Base-by-base conservation (phyloP, 2,113 vertebrate species). In the Amphiprion ocellaris region DNA sequence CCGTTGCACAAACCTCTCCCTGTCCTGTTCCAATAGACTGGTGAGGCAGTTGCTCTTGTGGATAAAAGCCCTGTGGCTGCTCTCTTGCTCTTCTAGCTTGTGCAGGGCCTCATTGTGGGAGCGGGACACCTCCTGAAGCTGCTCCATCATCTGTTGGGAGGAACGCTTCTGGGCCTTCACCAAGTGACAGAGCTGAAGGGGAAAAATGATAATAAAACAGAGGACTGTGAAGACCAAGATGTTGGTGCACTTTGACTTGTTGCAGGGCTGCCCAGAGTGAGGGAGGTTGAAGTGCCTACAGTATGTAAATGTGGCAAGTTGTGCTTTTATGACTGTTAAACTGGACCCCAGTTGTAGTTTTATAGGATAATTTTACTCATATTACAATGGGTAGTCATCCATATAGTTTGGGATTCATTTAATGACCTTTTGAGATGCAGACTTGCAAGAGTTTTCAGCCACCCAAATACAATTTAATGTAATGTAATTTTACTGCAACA, bases 21-120 rank as follows among this genome's bases (percentile, higher is more conserved):
- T 92, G 90, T 98, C 96, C 87, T 96, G 95, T 92, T 96, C 95
- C 87, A 97, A 85, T 83, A 96, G 87, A 69, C 91, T 87, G 82
- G 94, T 95, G 69, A 97, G 96, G 81, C 95, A 92, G 65, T 96
- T 94, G 6, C 92, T 97, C 92, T 94, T 95, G 54, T 95, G 91
- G 92, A 95, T 92, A 6, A 96, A 96, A 75, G 94, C 94, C 69
- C 79, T 88, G 74, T 97, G 95, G 80, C 94, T 96, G 87, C 85
- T 95, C 87, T 96, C 95, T 82, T 96, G 96, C 65, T 97, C 95
- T 58, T 96, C 95, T 65, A 97, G 89, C 74, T 95, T 93, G 23
- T 85, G 11, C 39, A 97, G 77, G 41, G 95, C 92, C 76, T 94
- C 85, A 65, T 87, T 93, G 56, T 96, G 96, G 53, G 95, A 94